Base-by-base conservation (phyloP, 2,113 vertebrate genomes). In the Larimichthys polyactis region DNA sequence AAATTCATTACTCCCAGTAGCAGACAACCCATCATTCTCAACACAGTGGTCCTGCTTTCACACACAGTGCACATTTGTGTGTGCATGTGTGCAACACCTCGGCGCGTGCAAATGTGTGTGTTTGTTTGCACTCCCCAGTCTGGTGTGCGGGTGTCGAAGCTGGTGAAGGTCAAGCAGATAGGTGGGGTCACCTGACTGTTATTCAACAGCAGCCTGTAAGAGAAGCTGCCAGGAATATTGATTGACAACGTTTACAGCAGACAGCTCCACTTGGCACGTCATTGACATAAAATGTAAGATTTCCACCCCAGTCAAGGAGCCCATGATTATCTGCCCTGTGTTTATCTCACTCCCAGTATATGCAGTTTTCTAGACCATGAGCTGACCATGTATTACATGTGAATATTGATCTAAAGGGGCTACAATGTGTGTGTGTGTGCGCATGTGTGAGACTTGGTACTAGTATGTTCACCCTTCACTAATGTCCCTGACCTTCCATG, bases 1-100 rank as follows among this genome's bases (percentile, higher is more conserved):
- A 89, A 81, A 91, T 92, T 88, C 75, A 92, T 92, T 91, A 88
- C 74, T 81, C 64, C 71, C 57, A 75, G 77, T 85, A 91, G 84
- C 52, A 84, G 85, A 91, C 87, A 87, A 78, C 67, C 73, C 84
- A 89, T 93, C 87, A 85, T 78, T 87, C 79, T 77, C 81, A 71
- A 72, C 65, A 79, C 32, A 51, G 58, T 48, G 74, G 68, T 73
- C 80, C 80, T 69, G 75, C 76, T 75, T 81, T 78, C 58, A 69
- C 22, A 78, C 36, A 81, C 32, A 43, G 55, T 16, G n/a, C 73
- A 75, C 65, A 66, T 65, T 66, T 78, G 49, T 44, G 58, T 66
- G 77, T 51, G 74, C 36, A 15, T 69, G 78, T 81, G 63, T 59
- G 63, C 67, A 64, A 52, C 44, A 64, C 57, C 20, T 58, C 36